Evolutionary conservation across 2,888 invertebrate species (phyloP).

Genomic region (Atethmia centrago): DNA sequence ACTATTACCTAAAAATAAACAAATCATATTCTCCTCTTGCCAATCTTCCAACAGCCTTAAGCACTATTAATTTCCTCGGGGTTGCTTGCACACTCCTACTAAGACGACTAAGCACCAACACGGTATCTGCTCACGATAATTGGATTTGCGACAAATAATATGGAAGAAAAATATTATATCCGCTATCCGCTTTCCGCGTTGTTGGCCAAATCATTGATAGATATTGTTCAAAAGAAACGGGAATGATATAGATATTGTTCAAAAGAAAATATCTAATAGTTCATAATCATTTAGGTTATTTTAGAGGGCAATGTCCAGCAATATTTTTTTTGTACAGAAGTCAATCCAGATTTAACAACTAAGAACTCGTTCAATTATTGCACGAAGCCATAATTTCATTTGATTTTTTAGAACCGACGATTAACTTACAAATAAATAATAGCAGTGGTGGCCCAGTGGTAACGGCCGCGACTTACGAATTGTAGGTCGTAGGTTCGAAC

Average conservation of each 20-base stretch:
- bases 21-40: no score
- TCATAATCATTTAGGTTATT: background rate
- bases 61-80: conserved; percentile 37
- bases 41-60: conserved; percentile 21
- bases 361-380: background rate
- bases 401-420: background rate
- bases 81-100: conserved; percentile 46
- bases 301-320: background rate
- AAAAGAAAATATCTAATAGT: background rate
- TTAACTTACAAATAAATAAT: background rate
- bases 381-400: background rate
- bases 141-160: conserved; percentile 64
- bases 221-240: background rate
- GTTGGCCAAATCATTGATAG: background rate
- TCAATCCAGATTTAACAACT: background rate
- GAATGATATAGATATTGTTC: no score
- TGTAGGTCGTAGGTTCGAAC: no score
- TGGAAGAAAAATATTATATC: conserved; percentile 49
- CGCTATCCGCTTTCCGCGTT: conserved; percentile 5
- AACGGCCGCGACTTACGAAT: no score
- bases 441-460: no score
- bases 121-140: conserved; percentile 65
- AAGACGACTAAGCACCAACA: conserved; percentile 29
- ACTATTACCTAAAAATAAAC: background rate
- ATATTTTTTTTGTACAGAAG: background rate